Percentiles rank a stretch among this genome's conserved stretches.
Conservation (phyloP, 2,888 invertebrate species). For the Anarsia innoxiella region DNA sequence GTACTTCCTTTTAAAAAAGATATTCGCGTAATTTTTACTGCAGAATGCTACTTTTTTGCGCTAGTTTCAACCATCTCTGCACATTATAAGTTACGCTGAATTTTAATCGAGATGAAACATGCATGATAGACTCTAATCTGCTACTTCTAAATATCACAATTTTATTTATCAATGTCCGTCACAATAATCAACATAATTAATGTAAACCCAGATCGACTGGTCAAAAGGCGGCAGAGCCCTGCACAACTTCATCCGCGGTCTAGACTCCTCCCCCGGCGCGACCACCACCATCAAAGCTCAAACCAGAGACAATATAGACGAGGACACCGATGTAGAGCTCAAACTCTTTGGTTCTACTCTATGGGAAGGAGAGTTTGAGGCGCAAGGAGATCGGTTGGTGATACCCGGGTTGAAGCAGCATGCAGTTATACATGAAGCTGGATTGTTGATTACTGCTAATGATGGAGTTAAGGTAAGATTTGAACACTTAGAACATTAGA, state of each 20-base stretch:
- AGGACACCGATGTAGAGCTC: slow-evolving; percentile 44
- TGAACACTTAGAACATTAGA: too few species aligned
- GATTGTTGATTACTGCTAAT: slow-evolving; percentile 86
- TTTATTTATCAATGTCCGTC: too few species aligned
- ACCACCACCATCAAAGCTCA: slow-evolving; percentile 73
- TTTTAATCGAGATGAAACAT: too few species aligned
- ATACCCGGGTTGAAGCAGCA: slow-evolving; percentile 77
- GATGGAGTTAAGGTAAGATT: slow-evolving; percentile 82
- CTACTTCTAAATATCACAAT: too few species aligned
- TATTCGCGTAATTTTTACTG: too few species aligned
- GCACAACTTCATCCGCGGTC: slow-evolving; percentile 94
- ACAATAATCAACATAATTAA: too few species aligned
- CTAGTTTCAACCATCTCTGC: too few species aligned
- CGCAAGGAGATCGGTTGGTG: slow-evolving; percentile 72
- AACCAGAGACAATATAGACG: slow-evolving; percentile 48
- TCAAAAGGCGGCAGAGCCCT: slow-evolving; percentile 81
- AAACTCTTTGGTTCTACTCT: slow-evolving; percentile 86
- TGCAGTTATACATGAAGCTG: slow-evolving; percentile 84
- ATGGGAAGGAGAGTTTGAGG: slow-evolving; percentile 75
- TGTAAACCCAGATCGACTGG: slow-evolving; percentile 83
- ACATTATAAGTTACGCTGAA: too few species aligned
- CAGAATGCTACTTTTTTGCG: too few species aligned
- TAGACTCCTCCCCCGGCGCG: slow-evolving; percentile 97
- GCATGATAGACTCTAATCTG: too few species aligned
- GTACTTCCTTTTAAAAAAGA: too few species aligned